Base-by-base conservation (phyloP, 2,888 invertebrate genomes). In the Drosophila robusta region DNA sequence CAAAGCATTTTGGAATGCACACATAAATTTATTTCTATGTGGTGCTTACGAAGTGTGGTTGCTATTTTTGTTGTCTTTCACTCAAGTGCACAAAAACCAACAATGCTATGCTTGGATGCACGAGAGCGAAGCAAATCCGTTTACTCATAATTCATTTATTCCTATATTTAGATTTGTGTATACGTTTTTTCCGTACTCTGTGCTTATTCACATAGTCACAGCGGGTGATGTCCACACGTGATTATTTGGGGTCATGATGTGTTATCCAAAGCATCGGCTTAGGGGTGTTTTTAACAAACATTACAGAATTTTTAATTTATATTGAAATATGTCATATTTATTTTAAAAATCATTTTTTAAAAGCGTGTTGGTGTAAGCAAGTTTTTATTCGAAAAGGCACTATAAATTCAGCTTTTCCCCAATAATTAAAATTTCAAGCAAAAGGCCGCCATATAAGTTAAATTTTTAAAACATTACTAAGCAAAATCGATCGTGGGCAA, bases 81-180 rank as follows among this genome's bases (percentile, higher is more conserved):
- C 85, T 87, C 68, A 82, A 78, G 54, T 82, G 75, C 67, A 78
- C 75, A 75, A 42, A 44, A 46, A 45, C 29, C 51, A 54, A 36
- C 34, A 34, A 8, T 45, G 51, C 24, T 47, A 34, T 51, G 72
- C 73, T 68, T 63, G 68, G 50, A 75, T 83, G 86, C 86, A 88
- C 70, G 57, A 75, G 58, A 84, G 82, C 78, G 80, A 82, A 87
- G 80, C 80, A 81, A 90, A 90, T 90, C 84, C 78, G 69, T 82
- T 90, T 90, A 88, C 78, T 85, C 78, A 90, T 90, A 90, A 87
- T 90, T 90, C 90, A 90, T 90, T 90, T 88, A 85, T 80, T 82
- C 70, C 76, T 75, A 80, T 67, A 78, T 80, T 80, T 85, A 81
- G 82, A 72, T 76, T 60, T 69, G 60, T 58, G 72, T 66, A 71